Conservation (phyloP, 2,113 vertebrate genomes). For the Archocentrus centrarchus region DNA sequence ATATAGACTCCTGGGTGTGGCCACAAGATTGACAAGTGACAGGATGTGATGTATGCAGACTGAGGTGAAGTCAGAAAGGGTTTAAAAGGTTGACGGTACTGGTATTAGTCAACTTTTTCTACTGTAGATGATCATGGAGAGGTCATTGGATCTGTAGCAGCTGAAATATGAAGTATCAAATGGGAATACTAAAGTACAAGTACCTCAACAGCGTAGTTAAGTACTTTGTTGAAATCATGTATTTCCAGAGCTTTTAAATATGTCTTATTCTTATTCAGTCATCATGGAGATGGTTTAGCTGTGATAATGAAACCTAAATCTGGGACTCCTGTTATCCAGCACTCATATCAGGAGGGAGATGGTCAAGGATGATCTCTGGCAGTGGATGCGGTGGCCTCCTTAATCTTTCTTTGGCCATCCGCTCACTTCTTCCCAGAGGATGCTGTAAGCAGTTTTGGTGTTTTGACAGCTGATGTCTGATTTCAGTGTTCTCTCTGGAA, state of each 20-base stretch:
- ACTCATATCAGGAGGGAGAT: not conserved
- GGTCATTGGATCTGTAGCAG: not conserved
- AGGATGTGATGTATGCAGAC: too few species aligned
- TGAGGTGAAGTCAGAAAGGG: too few species aligned
- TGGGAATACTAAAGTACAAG: too few species aligned
- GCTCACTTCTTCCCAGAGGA: not conserved
- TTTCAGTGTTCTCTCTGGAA: not conserved
- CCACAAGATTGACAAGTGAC: too few species aligned
- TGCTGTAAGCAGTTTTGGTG: not conserved
- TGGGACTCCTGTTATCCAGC: not conserved
- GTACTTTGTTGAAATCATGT: too few species aligned
- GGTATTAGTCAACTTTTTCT: not conserved
- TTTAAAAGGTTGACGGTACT: not conserved
- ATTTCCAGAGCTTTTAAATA: too few species aligned
- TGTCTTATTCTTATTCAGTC: too few species aligned
- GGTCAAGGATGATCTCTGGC: constrained; percentile 8
- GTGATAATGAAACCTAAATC: not conserved
- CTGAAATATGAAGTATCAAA: not conserved
- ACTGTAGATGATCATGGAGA: not conserved
- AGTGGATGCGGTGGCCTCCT: not conserved
- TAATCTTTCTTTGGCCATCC: not conserved
- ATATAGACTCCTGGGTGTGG: too few species aligned
- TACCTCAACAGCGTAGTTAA: too few species aligned
- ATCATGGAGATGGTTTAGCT: too few species aligned
- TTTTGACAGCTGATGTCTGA: not conserved